phyloP scores from a whole-genome alignment of 2,888 invertebrate species.

The Agrotis puta region DNA sequence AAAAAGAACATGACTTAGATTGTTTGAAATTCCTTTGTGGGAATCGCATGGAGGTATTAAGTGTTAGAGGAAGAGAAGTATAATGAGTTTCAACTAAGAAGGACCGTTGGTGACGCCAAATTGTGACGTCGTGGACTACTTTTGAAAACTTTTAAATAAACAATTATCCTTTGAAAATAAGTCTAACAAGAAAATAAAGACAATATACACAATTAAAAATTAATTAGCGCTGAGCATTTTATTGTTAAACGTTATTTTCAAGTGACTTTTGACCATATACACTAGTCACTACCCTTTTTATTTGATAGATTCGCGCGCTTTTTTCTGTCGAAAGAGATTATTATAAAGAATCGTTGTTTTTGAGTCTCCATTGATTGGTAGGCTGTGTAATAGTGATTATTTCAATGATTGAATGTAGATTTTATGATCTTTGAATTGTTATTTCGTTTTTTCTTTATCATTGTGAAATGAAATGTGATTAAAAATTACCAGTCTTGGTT shows the following conservation, averaged over 20 bases:
- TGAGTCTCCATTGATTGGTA: slow-evolving; percentile 13
- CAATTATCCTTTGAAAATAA: too few species aligned
- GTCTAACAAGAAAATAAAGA: too few species aligned
- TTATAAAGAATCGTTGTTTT: slow-evolving; percentile 2
- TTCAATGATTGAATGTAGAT: slow-evolving; percentile 8
- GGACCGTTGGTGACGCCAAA: too few species aligned
- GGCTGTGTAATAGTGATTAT: slow-evolving; percentile 17
- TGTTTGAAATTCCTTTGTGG: slow-evolving; percentile 52
- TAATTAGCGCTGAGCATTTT: too few species aligned
- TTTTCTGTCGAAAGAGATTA: slow-evolving; percentile 5
- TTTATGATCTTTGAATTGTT: slow-evolving; percentile 11
- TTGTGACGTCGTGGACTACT: too few species aligned
- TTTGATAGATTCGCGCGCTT: not conserved
- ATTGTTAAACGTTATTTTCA: too few species aligned
- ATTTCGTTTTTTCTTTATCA: not conserved
- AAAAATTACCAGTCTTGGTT: not conserved
- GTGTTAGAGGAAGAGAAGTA: slow-evolving; percentile 7
- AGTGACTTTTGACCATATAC: too few species aligned
- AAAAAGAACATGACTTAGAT: slow-evolving; percentile 52
- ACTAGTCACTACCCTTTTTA: too few species aligned
- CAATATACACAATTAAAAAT: too few species aligned
- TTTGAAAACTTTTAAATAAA: too few species aligned
- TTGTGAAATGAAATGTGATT: not conserved
- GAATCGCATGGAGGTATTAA: slow-evolving; percentile 5
- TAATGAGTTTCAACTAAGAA: too few species aligned